These are phyloP conservation scores for Empidonax traillii DNA, from an alignment of 2,113 vertebrate species.

Conservation along the genomic window DNA sequence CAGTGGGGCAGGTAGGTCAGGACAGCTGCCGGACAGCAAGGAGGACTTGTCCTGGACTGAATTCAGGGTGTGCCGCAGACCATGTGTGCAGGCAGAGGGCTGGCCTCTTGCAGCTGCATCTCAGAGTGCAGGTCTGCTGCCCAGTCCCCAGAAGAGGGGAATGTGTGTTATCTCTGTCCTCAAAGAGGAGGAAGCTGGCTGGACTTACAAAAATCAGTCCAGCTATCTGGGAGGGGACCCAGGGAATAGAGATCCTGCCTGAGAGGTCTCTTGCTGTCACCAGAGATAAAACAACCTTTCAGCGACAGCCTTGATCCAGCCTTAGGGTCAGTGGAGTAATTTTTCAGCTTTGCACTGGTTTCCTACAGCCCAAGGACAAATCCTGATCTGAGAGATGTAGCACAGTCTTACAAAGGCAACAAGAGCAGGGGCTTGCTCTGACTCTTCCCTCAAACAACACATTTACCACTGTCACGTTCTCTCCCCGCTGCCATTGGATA, in stretches of 20 bases:
- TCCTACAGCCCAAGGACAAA: background rate
- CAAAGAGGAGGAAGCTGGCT: background rate
- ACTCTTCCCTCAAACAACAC: background rate
- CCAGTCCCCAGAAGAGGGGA: fast-evolving
- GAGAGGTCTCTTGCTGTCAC: background rate
- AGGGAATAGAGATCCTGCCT: background rate
- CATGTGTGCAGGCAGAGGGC: background rate
- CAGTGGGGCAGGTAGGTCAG: background rate
- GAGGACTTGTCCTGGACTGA: background rate
- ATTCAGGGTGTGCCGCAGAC: background rate
- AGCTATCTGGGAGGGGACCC: background rate
- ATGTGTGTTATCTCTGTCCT: background rate
- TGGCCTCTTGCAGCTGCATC: background rate
- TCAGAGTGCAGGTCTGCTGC: background rate
- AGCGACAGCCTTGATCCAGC: background rate
- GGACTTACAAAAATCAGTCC: background rate
- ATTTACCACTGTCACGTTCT: fast-evolving
- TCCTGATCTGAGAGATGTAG: background rate
- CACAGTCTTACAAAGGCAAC: background rate
- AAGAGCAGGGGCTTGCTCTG: background rate
- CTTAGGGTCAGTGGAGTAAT: background rate
- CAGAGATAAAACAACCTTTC: background rate
- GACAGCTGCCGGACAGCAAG: fast-evolving
- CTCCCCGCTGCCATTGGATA: background rate
- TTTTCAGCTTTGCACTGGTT: background rate